Base-by-base conservation (phyloP, 2,113 vertebrate genomes). In the Hippocampus barbouri region DNA sequence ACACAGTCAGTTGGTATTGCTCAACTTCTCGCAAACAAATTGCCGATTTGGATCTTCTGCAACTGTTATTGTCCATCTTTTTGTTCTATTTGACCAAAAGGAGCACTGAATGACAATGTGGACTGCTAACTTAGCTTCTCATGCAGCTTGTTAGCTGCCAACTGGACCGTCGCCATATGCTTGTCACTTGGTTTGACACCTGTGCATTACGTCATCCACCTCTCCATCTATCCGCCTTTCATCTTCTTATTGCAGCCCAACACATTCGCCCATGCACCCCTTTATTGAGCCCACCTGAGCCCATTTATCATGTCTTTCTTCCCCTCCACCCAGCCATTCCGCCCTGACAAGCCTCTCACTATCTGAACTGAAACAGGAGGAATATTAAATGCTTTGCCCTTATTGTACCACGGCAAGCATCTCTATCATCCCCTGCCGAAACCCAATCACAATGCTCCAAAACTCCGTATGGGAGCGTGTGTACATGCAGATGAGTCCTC, bases 401-500 rank as follows among this genome's bases (percentile, higher is more conserved):
- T 61, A 79, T 65, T 70, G 71, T 75, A 70, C 74, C 51, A 60
- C 57, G 73, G 67, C 77, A 73, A 51, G 63, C 60, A 71, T 79
- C 49, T 25, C 2, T 41, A 60, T 57, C 70, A 70, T 68, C 75
- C 65, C 47, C 47, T 78, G 68, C 71, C 67, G 67, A 71, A 69
- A 59, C 68, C 79, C 78, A 77, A 68, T 78, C 68, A 75, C 47
- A 27, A 18, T 4, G 45, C 60, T 73, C 64, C 60, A 68, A 76
- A 79, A 79, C 68, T 73, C 74, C 71, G 65, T 3, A 20, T 7
- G 27, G 34, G 27, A 34, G 15, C 14, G 8, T 7, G 59, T 34
- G 59, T 34, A 61, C 82, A 91, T 91, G 90, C 86, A 92, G 90
- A 92, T 92, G 82, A 91, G 86, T 79, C 75, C 53, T 51, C 71